Base-by-base conservation (phyloP, 2,888 invertebrate genomes). In the Drosophila mulleri region DNA sequence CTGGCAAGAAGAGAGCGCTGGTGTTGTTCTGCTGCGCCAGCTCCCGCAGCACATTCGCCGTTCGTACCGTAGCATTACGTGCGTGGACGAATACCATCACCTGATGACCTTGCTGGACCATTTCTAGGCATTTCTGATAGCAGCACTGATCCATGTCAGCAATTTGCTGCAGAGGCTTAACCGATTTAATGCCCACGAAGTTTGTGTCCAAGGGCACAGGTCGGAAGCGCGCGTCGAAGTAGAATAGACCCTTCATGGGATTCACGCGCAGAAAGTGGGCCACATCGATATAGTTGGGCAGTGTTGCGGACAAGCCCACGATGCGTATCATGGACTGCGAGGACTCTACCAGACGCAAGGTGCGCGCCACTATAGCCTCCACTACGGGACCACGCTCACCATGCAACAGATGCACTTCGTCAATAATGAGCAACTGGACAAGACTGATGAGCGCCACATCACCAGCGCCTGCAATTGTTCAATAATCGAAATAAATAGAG, bases 31-130 rank as follows among this genome's bases (percentile, higher is more conserved):
- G 95, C 58, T 95, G 94, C 0, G 98, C 98, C 72, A 96, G 92
- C 83, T 98, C 98, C 69, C 96, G 95, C 3, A 99, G 92, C 3
- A 96, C 94, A 83, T 96, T 96, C 0, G 99, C 99, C 0, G 98
- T 97, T 62, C 96, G 95, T 39, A 97, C 96, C 0, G 99, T 99
- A 12, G 98, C 98, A 94, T 99, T 99, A 32, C 99, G 95, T 0
- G 99, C 98, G 93, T 99, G 99, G 0, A 99, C 99, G 93, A 99
- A 99, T 1, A 99, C 98, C 98, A 99, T 98, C 0, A 93, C 97
- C 94, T 99, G 99, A 92, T 99, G 97, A 0, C 98, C 98, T 80
- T 96, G 95, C 81, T 94, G 95, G 2, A 98, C 96, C 95, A 97
- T 96, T 20, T 97, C 96, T 0, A 95, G 88, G 0, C 97, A 97